phyloP scores from a whole-genome alignment of 1,140 invertebrate genomes.

The Ctenoplectra terminalis region DNA sequence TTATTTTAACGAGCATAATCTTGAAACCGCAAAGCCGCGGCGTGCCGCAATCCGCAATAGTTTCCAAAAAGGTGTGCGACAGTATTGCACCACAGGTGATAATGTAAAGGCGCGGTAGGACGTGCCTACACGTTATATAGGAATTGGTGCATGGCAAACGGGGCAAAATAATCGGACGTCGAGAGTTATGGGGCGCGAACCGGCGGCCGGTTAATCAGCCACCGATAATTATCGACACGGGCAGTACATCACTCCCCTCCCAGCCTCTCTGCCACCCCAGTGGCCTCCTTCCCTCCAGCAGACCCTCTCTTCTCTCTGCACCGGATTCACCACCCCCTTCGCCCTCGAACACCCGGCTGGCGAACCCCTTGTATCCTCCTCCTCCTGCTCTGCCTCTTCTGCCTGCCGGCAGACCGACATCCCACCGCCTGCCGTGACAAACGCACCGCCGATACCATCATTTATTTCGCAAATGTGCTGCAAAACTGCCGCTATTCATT shows the following conservation, averaged over 20 bases:
- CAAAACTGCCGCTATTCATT: constrained; percentile 84
- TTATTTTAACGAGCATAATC: constrained; percentile 49
- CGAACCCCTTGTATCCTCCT: constrained; percentile 61
- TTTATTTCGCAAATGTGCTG: constrained; percentile 83
- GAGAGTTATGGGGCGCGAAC: constrained; percentile 83
- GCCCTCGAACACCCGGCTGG: constrained; percentile 45
- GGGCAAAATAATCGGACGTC: constrained; percentile 82
- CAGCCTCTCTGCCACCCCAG: constrained; percentile 55
- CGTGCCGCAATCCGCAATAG: constrained; percentile 56
- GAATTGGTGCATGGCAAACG: constrained; percentile 80
- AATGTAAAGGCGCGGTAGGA: constrained; percentile 67
- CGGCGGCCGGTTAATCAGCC: constrained; percentile 83
- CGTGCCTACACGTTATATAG: constrained; percentile 75
- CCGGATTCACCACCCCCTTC: constrained; percentile 36
- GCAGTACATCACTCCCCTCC: constrained; percentile 81
- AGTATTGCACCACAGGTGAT: constrained; percentile 63
- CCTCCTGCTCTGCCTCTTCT: constrained; percentile 40
- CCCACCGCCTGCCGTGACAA: constrained; percentile 80
- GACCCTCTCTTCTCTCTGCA: constrained; percentile 58
- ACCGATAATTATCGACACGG: constrained; percentile 83
- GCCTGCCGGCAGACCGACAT: constrained; percentile 67
- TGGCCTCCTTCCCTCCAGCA: constrained; percentile 61
- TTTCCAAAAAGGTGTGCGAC: constrained; percentile 60
- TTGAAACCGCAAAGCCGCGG: constrained; percentile 42
- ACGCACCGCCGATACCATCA: constrained; percentile 83